Evolutionary conservation across 2,113 vertebrate genomes (phyloP).

Genomic region (Barbus barbus): DNA sequence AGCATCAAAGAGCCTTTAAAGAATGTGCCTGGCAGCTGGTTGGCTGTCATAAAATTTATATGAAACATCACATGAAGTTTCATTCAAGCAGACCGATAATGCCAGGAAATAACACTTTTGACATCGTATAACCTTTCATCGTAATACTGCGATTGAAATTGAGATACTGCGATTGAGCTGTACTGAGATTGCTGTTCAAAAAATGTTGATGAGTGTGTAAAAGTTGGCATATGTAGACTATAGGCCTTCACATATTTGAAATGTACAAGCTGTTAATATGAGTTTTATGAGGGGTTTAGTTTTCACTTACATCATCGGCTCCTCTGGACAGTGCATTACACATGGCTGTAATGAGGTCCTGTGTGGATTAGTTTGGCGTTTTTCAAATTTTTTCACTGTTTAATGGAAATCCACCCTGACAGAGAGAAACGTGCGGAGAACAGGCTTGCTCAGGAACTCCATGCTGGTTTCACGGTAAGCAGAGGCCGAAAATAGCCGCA

Average conservation of each 20-base stretch:
- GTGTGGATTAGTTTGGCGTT: neutral
- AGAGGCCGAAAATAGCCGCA: conserved; percentile 53
- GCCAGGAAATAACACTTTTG: neutral
- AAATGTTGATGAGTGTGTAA: neutral
- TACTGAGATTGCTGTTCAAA: neutral
- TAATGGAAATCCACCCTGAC: conserved; percentile 31
- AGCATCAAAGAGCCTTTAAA: conserved; percentile 10
- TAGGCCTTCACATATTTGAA: neutral
- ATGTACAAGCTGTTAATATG: conserved; percentile 7
- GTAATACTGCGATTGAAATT: no score
- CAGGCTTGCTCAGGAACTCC: conserved; percentile 46
- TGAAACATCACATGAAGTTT: neutral
- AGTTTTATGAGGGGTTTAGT: neutral
- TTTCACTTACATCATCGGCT: no score
- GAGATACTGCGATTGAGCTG: no score
- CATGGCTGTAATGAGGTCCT: neutral
- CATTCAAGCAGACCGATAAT: neutral
- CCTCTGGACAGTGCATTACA: neutral
- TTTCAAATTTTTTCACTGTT: neutral
- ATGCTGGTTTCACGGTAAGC: conserved; percentile 48
- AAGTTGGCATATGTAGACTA: neutral
- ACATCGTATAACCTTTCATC: neutral
- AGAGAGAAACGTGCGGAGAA: conserved; percentile 29
- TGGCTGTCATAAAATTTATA: neutral
- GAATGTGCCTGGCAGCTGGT: conserved; percentile 10